Evolutionary conservation across 2,797 vertebrate genomes (phyloP).

Genomic region (Apogon talboti): DNA sequence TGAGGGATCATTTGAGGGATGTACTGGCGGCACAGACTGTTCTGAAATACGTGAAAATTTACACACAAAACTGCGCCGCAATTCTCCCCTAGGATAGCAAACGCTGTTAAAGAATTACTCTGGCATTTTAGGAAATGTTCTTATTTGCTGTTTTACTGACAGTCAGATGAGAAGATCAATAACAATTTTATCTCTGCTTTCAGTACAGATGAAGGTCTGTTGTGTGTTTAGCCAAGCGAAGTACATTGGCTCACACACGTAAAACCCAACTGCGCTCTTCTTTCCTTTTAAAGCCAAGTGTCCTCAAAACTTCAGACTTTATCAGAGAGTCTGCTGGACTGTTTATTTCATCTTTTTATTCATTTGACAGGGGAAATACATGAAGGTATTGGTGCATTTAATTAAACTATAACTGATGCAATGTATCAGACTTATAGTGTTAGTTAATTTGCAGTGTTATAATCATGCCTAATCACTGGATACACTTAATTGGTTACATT

Average conservation of each 20-base stretch:
- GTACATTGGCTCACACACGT: not conserved
- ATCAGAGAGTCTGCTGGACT: no score
- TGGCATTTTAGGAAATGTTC: constrained; percentile 7
- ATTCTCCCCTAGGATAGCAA: not conserved
- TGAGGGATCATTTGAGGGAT: constrained; percentile 39
- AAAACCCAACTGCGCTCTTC: not conserved
- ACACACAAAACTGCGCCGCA: constrained; percentile 1
- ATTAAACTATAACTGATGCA: no score
- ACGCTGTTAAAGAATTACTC: constrained; percentile 1
- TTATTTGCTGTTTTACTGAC: not conserved
- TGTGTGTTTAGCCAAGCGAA: constrained; percentile 4
- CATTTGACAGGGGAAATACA: no score
- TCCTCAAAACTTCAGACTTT: not conserved
- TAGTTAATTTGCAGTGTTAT: no score
- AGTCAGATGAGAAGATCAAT: constrained; percentile 17
- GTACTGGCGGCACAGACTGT: not conserved
- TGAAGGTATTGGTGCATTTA: no score
- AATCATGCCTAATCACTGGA: no score
- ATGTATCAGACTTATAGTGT: no score
- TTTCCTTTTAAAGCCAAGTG: not conserved
- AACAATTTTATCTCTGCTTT: constrained; percentile 9
- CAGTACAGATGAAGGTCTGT: not conserved
- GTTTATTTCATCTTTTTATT: no score
- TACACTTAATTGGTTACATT: no score
- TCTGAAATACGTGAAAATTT: constrained; percentile 24